phyloP scores from a whole-genome alignment of 2,113 vertebrate species.

The Aegithalos caudatus region DNA sequence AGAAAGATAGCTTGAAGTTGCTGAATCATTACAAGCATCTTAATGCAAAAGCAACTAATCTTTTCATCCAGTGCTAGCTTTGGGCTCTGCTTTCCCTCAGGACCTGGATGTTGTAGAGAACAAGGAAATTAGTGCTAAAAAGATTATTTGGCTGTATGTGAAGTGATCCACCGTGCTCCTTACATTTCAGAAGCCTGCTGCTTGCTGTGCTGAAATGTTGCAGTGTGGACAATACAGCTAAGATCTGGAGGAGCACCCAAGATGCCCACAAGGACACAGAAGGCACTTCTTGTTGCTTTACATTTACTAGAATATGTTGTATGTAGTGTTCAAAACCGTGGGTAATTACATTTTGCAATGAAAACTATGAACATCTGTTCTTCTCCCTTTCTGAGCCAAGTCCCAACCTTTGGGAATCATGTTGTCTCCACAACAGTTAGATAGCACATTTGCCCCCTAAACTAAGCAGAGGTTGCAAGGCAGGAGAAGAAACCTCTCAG shows the following conservation, averaged over 20 bases:
- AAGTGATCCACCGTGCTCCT: neutral
- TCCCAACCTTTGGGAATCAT: neutral
- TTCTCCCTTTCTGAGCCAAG: conserved; percentile 4
- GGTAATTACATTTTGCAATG: conserved; percentile 12
- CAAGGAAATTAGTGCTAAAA: conserved; percentile 28
- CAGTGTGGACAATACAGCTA: neutral
- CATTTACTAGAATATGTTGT: neutral
- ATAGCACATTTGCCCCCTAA: neutral
- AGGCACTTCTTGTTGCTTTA: neutral
- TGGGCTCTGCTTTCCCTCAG: conserved; percentile 31
- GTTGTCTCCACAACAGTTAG: conserved; percentile 7
- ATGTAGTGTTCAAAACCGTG: neutral
- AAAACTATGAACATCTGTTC: conserved; percentile 37
- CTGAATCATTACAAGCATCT: conserved; percentile 50
- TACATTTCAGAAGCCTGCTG: neutral
- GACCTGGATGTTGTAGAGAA: conserved; percentile 25
- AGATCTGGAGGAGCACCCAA: neutral
- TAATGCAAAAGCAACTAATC: conserved; percentile 37
- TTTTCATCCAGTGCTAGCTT: conserved; percentile 43
- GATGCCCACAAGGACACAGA: neutral
- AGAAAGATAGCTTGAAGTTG: conserved; percentile 27
- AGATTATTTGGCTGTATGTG: neutral
- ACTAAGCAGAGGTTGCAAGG: neutral
- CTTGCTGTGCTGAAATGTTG: neutral
- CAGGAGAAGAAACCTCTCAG: neutral